Base-by-base conservation (phyloP, 2,797 vertebrate species). In the Triplophysa bombifrons region DNA sequence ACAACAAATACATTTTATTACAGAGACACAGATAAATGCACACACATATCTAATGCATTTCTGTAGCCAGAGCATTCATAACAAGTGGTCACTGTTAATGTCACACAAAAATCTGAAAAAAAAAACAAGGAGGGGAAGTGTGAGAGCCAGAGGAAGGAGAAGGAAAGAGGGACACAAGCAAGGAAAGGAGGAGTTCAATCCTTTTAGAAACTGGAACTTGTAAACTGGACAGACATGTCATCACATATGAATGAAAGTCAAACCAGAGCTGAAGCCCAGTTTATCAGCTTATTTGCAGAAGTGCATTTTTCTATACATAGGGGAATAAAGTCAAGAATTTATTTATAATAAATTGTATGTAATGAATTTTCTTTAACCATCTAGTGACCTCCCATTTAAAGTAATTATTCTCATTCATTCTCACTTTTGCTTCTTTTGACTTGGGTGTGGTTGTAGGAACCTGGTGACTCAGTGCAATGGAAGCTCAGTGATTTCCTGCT, bases 391-490 rank as follows among this genome's bases (percentile, higher is more conserved):
- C 27, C 38, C 9, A 38, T 61, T 50, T 41, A 55, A 27, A 64
- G 55, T 58, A 60, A 46, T 74, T 34, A 64, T 56, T 61, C 51
- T 66, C 63, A 65, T 65, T 82, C 53, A 34, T 50, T 65, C 71
- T 60, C 50, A 44, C 25, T 53, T 65, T 69, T 34, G 56, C 20
- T 41, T 58, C 60, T 80, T 58, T 53, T 80, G 65, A 76, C 55
- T 72, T 78, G 78, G 87, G 84, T 85, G 81, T 76, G 84, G 74
- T 58, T 83, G 75, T 48, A 70, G 82, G 82, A 66, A 82, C 80
- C 79, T 44, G 48, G 79, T 93, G 92, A 93, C 84, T 93, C 89
- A 93, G 87, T 80, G 86, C 75, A 79, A 79, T 80, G 88, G 88
- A 90, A 90, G 88, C 84, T 88, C 34, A 78, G 68, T 84, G 83